Evolutionary conservation across 2,113 vertebrate genomes (phyloP), one percentile per base, ranked within the genome.

Genomic region (Hippopotamus amphibius): DNA sequence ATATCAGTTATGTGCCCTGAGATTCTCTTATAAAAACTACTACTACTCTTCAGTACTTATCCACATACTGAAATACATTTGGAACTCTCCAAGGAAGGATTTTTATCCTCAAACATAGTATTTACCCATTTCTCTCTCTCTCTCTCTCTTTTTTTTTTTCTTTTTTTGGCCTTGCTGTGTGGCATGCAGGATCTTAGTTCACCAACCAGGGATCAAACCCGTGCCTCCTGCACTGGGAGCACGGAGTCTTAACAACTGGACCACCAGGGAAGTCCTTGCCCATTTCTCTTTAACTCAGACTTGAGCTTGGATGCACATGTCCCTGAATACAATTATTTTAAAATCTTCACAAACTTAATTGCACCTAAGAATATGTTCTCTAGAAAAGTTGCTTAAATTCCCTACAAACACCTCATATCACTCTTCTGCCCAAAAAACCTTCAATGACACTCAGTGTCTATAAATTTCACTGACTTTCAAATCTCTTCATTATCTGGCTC

Each of bases 271-370:
- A 37, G 37, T 37, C 37, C 37, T 37, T 37, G 37, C 37, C 37
- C 37, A 37, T 37, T 37, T 37, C 37, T 37, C 37, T 37, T 89
- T 69, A 95, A 77, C 13, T 89, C 15, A 46, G 28, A 72, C 30
- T 92, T 95, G 41, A 69, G 30, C 21, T 61, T 93, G 28, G 46
- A 50, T 79, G 17, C 30, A 84, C 12, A 61, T 15, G 17, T 83
- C 95, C 24, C 53, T 88, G 16, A 26, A 59, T n/a, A 92, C 68
- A 92, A 85, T 94, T 80, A 71, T 90, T 93, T 93, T 13, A 87
- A 92, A 89, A 65, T 97, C 4, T 59, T 81, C n/a, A 76, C 13
- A 77, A 85, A 85, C 0, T 6, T 76, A 93, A 46, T 90, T 59
- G 76, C 7, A 90, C 13, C 30, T 66, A 71, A 90, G 33, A 83